These are phyloP conservation scores for Vidua macroura DNA, from an alignment of 2,113 vertebrate genomes.

Conservation along the genomic window DNA sequence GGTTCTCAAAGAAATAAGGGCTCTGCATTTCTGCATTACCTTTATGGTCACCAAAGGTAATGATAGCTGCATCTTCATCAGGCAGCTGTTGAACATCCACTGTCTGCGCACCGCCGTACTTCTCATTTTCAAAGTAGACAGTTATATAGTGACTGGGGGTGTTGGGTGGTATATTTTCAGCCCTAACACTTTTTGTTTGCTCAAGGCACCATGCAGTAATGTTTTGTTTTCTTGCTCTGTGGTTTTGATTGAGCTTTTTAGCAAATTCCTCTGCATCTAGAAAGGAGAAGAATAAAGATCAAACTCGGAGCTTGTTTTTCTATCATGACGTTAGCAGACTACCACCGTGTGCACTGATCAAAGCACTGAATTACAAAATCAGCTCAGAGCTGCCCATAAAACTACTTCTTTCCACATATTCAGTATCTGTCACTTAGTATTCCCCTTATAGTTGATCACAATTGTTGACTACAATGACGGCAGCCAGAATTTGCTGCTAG, in stretches of 20 bases:
- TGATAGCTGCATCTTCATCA: conserved; percentile 75
- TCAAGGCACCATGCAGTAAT: conserved; percentile 77
- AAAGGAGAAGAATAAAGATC: not conserved
- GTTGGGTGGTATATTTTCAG: conserved; percentile 76
- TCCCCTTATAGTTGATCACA: not conserved
- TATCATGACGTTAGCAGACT: not conserved
- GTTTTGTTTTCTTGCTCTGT: conserved; percentile 50
- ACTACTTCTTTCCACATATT: not conserved
- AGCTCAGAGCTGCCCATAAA: not conserved
- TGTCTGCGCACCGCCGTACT: conserved; percentile 66
- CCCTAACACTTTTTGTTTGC: conserved; percentile 68
- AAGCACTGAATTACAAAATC: not conserved
- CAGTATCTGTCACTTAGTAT: not conserved
- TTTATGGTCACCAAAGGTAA: conserved; percentile 77
- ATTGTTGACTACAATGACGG: not conserved
- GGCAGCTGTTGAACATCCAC: conserved; percentile 50
- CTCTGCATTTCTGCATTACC: conserved; percentile 70
- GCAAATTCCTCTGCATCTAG: conserved; percentile 74
- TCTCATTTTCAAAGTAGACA: conserved; percentile 81
- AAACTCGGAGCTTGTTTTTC: not conserved
- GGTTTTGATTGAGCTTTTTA: conserved; percentile 56
- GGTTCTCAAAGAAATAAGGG: not conserved
- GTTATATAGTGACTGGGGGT: conserved; percentile 54
- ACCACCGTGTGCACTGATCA: not conserved
- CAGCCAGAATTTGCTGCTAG: not conserved